Evolutionary conservation across 2,113 vertebrate species (phyloP).

Genomic region (Bambusicola thoracicus): DNA sequence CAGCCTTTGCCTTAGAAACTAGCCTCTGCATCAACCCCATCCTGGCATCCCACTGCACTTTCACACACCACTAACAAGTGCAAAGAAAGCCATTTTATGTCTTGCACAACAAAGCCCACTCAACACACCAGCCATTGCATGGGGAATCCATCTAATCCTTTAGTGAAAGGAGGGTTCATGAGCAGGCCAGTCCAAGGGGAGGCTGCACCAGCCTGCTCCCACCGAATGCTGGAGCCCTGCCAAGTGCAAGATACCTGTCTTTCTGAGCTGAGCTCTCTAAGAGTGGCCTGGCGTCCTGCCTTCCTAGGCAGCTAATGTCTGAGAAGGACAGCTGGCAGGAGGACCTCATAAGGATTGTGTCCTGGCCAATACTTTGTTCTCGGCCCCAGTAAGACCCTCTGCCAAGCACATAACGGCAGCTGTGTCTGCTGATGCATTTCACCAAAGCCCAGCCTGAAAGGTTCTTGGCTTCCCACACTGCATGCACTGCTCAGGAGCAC

Average conservation of each 20-base stretch:
- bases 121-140: not conserved
- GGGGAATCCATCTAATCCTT: not conserved
- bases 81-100: not conserved
- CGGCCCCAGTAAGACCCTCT: not conserved
- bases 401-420: not conserved
- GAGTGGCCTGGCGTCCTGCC: not conserved
- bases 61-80: not conserved
- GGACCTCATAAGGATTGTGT: not conserved
- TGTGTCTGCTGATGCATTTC: not conserved
- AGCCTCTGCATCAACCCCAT: not conserved
- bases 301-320: not conserved
- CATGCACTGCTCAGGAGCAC: not conserved
- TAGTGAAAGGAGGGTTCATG: rapidly evolving
- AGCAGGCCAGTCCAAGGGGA: not conserved
- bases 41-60: not conserved
- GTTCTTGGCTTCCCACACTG: rapidly evolving
- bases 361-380: not conserved
- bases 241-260: not conserved
- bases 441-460: not conserved
- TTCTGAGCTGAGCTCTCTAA: not conserved
- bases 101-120: not conserved
- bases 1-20: not conserved
- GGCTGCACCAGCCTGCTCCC: not conserved
- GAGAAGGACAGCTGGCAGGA: not conserved
- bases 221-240: not conserved